phyloP scores from a whole-genome alignment of 2,888 invertebrate species.

The Calephelis perditalis region DNA sequence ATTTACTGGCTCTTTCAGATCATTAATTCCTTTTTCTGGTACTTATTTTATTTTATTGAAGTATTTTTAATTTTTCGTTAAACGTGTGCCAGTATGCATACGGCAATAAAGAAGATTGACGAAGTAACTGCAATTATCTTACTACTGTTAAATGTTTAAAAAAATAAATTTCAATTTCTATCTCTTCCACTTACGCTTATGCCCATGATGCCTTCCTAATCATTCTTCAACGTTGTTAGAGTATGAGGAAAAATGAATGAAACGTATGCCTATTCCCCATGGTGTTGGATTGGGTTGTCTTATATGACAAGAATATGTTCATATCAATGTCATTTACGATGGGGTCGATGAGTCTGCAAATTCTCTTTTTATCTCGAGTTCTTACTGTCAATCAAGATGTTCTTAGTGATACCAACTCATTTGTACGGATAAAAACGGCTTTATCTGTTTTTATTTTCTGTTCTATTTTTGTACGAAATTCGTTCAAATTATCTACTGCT shows the following conservation, averaged over 20 bases:
- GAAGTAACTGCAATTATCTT: too few species aligned
- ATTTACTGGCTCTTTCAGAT: too few species aligned
- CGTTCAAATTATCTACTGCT: too few species aligned
- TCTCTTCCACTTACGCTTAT: slow-evolving; percentile 17
- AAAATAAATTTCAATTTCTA: not conserved
- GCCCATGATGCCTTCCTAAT: slow-evolving; percentile 18
- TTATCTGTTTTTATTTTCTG: not conserved
- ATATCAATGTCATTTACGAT: slow-evolving; percentile 22
- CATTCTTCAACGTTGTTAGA: slow-evolving; percentile 46
- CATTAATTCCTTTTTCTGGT: too few species aligned
- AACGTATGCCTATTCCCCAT: slow-evolving; percentile 34
- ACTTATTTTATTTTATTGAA: too few species aligned
- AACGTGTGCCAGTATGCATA: too few species aligned
- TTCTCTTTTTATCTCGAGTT: slow-evolving; percentile 17
- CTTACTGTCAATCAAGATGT: slow-evolving; percentile 17
- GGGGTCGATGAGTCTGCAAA: slow-evolving; percentile 18
- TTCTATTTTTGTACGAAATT: too few species aligned
- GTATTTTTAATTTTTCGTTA: too few species aligned
- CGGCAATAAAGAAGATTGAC: too few species aligned
- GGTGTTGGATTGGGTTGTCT: slow-evolving; percentile 29
- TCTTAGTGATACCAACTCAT: slow-evolving; percentile 4
- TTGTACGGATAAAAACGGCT: slow-evolving; percentile 1
- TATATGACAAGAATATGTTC: slow-evolving; percentile 24
- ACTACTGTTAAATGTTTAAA: too few species aligned
- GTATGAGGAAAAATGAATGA: slow-evolving; percentile 41